Base-by-base conservation (phyloP, 2,113 vertebrate genomes). In the Bubo bubo region DNA sequence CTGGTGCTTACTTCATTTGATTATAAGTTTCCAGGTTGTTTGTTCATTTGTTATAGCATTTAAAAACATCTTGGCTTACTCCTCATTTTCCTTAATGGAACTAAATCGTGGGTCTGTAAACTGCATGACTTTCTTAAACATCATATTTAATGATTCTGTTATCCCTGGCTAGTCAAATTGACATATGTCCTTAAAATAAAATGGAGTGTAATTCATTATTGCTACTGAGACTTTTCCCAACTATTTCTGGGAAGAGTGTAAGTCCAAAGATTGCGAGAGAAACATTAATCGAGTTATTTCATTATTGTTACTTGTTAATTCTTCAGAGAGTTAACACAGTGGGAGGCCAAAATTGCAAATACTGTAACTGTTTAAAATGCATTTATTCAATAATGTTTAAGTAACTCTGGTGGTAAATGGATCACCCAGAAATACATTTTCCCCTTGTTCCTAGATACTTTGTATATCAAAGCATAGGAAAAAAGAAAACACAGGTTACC, bases 291-390 rank as follows among this genome's bases (percentile, higher is more conserved):
- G 41, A 12, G 1, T 94, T 86, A 68, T 59, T 90, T 80, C 12
- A 66, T 94, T 96, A 49, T 80, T 93, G 13, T 3, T 91, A 92
- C 90, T 96, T 88, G 28, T 94, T 90, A 86, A 68, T 64, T 59
- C 66, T 73, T 88, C 35, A 67, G 64, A 84, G 64, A 79, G 50
- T 88, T 92, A 87, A 53, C 60, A 71, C 53, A 64, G n/a, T 58
- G 37, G 59, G 67, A 90, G 27, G 32, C 35, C 37, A 82, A 49
- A 90, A 47, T 3, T 90, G 47, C 59, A 97, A 80, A 90, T 95
- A 88, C 62, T 92, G 12, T 62, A 72, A 14, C 68, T 84, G 6
- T 58, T 70, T 91, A 87, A 93, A 91, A 86, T 84, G 32, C 18
- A 67, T 95, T 79, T 60, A 84, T 92, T 93, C 50, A 27, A 8